A percentile compares a stretch with the other conserved stretches of the same genome.
Conservation (phyloP, 1,140 invertebrate species). For the Ips typographus region DNA sequence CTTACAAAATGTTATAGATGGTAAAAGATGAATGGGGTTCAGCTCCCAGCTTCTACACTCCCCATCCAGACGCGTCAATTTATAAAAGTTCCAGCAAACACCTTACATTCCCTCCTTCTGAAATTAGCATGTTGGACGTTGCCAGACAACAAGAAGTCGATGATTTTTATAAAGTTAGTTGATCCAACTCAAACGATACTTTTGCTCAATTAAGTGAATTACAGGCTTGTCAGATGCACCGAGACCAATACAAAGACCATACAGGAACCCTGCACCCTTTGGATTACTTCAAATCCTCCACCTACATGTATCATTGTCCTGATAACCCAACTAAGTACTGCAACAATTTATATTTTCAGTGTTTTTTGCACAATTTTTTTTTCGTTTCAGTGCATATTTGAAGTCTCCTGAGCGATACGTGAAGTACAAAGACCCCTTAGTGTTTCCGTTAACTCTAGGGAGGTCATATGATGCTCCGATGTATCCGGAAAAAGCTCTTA, state of each 20-base stretch:
- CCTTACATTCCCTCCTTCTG: conserved; percentile 43
- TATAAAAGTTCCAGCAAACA: conserved; percentile 48
- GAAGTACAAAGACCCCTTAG: conserved; percentile 58
- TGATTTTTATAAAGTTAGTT: conserved; percentile 56
- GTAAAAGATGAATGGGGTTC: conserved; percentile 51
- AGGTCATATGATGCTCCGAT: conserved; percentile 54
- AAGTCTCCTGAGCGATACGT: conserved; percentile 57
- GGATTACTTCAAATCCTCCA: conserved; percentile 55
- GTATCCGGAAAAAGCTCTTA: conserved; percentile 56
- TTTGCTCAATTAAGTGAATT: conserved; percentile 7
- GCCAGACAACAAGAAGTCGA: conserved; percentile 56
- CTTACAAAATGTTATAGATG: conserved; percentile 37
- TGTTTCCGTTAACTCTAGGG: conserved; percentile 55
- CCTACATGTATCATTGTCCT: conserved; percentile 56
- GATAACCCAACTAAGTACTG: conserved; percentile 55
- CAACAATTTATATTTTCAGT: neutral
- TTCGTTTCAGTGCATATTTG: conserved; percentile 55
- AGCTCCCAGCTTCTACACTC: conserved; percentile 51
- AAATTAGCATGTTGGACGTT: conserved; percentile 55
- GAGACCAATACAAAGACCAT: conserved; percentile 60
- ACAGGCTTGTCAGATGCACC: conserved; percentile 58
- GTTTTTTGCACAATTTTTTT: conserved; percentile 11
- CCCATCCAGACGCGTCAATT: conserved; percentile 53
- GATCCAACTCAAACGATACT: neutral
- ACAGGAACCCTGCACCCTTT: conserved; percentile 56